Conservation (phyloP, 2,888 invertebrate genomes). For the Xestoiulus laeticollis region DNA sequence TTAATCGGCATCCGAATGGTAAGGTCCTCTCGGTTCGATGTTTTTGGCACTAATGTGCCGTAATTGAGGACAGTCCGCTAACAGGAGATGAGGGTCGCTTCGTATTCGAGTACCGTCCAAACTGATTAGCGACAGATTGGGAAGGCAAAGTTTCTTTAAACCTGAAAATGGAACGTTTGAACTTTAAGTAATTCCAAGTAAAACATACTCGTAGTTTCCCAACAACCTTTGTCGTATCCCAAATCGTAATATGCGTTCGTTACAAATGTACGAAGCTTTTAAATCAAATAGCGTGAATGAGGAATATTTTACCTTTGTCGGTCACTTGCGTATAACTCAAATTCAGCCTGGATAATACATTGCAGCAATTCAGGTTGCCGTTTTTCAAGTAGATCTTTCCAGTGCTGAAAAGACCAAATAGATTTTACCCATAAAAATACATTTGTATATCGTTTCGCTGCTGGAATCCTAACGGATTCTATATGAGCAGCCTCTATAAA, state of each 20-base stretch:
- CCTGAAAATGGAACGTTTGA: background rate
- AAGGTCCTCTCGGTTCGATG: background rate
- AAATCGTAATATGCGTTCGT: no score
- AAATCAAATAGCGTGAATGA: background rate
- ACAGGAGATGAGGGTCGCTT: slow-evolving; percentile 4
- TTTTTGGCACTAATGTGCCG: slow-evolving; percentile 40
- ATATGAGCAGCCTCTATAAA: background rate
- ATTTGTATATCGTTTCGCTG: background rate
- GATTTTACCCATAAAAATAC: background rate
- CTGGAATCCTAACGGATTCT: background rate
- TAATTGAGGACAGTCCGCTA: background rate
- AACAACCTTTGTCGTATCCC: no score
- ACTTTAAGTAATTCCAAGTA: no score
- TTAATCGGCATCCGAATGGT: background rate
- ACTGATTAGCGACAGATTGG: background rate
- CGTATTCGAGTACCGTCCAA: slow-evolving; percentile 42
- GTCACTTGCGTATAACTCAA: slow-evolving; percentile 42
- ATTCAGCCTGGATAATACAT: background rate
- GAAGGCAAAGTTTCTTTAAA: slow-evolving; percentile 44
- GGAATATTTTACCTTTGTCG: background rate
- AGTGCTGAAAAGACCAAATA: background rate
- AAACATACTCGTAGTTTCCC: no score
- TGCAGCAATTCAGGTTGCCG: background rate
- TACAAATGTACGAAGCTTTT: background rate
- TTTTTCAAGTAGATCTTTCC: background rate